Conservation (phyloP, 2,888 invertebrate species). For the Lutraria lutraria region DNA sequence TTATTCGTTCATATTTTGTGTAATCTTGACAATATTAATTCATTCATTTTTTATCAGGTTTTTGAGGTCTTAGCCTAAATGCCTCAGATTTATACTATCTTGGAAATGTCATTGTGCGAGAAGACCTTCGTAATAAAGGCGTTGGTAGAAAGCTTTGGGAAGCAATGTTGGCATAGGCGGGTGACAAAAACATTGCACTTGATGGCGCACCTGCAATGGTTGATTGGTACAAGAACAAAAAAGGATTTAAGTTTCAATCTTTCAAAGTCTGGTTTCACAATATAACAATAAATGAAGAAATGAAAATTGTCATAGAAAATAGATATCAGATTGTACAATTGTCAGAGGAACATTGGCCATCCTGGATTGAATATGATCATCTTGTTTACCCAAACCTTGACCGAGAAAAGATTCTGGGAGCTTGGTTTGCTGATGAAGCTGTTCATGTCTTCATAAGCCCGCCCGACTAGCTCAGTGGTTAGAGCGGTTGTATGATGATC, state of each 20-base stretch:
- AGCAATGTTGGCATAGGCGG: slow-evolving; percentile 31
- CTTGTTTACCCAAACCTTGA: slow-evolving; percentile 42
- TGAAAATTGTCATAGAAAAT: slow-evolving; percentile 22
- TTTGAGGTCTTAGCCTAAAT: slow-evolving; percentile 41
- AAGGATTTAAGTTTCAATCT: slow-evolving; percentile 34
- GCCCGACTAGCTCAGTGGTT: too few relatives aligned
- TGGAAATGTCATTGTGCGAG: slow-evolving; percentile 48
- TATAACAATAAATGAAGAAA: slow-evolving; percentile 13
- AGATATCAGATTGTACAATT: slow-evolving; percentile 16
- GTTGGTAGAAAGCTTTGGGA: slow-evolving; percentile 37
- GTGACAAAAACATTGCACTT: slow-evolving; percentile 29
- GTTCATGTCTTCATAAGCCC: too few relatives aligned
- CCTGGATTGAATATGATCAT: slow-evolving; percentile 33
- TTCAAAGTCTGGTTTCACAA: slow-evolving; percentile 27
- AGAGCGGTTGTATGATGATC: too few relatives aligned
- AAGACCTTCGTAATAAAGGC: slow-evolving; percentile 38
- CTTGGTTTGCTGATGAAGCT: slow-evolving; percentile 35
- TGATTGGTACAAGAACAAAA: slow-evolving; percentile 28
- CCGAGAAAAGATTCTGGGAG: slow-evolving; percentile 31
- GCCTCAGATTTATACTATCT: slow-evolving; percentile 32
- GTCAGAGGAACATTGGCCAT: slow-evolving; percentile 33
- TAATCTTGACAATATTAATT: too few relatives aligned
- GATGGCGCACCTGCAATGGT: slow-evolving; percentile 41
- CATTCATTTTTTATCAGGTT: slow-evolving; percentile 20
- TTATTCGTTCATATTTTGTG: too few relatives aligned